Base-by-base conservation (phyloP, 2,888 invertebrate species). In the Nipponacmea schrenckii region DNA sequence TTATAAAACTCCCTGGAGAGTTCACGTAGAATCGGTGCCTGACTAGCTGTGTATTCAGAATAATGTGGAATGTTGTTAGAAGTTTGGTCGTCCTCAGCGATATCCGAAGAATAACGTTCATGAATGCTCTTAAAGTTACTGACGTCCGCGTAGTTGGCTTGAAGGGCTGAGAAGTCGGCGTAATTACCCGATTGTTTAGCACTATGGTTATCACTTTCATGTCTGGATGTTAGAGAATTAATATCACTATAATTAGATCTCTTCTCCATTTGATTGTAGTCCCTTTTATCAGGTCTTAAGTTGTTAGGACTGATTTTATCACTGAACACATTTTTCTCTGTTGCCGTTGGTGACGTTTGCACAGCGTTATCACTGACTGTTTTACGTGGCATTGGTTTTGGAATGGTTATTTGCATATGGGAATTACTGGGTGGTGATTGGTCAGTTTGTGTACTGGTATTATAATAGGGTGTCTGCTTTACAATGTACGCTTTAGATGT, bases 381-480 rank as follows among this genome's bases (percentile, higher is more conserved):
- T 44, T 72, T 69, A 46, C 74, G 73, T 46, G 39, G 44, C n/a
- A 65, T 69, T 20, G 70, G 62, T 50, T 67, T 68, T 65, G 70
- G 39, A 56, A 66, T 68, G 5, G 75, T 72, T 24, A 74, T 68
- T 15, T 76, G 73, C 24, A 72, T 68, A 44, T 76, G 74, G 31
- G 73, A 67, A 12, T 71, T 75, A 45, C 72, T 75, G 12, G 77
- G 72, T 20, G 67, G 62, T n/a, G 71, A 65, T 63, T 68, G 78
- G 64, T 86, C 85, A 1, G 85, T 86, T 75, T 86, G 86, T 8
- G 86, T 86, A 68, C 84, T 81, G 7, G 86, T 86, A 78, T 85
- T 86, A 79, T 84, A 84, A 77, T 82, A 83, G 56, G 85, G 81
- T 69, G 80, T 84, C 67, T 82, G 84, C 65, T 78, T 81, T n/a